Percentiles rank a stretch among this genome's conserved stretches.
Evolutionary conservation across 2,113 vertebrate species (phyloP).

Genomic region (Seriola rivoliana): DNA sequence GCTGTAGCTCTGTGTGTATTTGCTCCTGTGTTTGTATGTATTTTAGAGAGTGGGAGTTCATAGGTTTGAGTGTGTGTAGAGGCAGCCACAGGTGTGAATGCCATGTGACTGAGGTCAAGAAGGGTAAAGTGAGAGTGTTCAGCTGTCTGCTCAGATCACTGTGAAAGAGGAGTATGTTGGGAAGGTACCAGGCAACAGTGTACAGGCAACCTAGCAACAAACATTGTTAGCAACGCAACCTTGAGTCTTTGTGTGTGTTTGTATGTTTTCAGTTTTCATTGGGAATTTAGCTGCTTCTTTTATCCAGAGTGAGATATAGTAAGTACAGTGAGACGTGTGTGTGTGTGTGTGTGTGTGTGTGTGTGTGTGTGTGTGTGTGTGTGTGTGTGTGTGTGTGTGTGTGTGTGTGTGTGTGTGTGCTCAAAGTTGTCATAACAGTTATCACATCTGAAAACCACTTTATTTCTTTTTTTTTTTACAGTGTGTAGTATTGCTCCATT

Average conservation of each 20-base stretch:
- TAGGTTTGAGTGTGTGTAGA: constrained; percentile 49
- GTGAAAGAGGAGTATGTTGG: constrained; percentile 67
- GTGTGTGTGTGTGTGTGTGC: not conserved
- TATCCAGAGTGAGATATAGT: not conserved
- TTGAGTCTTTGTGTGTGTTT: constrained; percentile 2
- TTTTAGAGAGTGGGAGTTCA: constrained; percentile 35
- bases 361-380: constrained; percentile 5
- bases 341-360: not conserved
- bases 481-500: constrained; percentile 89
- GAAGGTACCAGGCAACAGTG: constrained; percentile 65
- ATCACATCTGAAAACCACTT: constrained; percentile 81
- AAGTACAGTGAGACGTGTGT: not conserved
- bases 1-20: constrained; percentile 10
- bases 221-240: constrained; percentile 47
- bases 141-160: constrained; percentile 84
- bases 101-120: constrained; percentile 82
- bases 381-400: not conserved
- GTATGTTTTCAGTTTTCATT: constrained; percentile 11
- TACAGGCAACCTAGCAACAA: constrained; percentile 66
- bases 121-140: constrained; percentile 86
- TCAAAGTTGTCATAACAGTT: not conserved
- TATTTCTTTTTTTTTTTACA: constrained; percentile 84
- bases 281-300: constrained; percentile 5
- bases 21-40: constrained; percentile 27
- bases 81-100: constrained; percentile 82